Base-by-base conservation (phyloP, 2,888 invertebrate species). In the Zeuzera pyrina region DNA sequence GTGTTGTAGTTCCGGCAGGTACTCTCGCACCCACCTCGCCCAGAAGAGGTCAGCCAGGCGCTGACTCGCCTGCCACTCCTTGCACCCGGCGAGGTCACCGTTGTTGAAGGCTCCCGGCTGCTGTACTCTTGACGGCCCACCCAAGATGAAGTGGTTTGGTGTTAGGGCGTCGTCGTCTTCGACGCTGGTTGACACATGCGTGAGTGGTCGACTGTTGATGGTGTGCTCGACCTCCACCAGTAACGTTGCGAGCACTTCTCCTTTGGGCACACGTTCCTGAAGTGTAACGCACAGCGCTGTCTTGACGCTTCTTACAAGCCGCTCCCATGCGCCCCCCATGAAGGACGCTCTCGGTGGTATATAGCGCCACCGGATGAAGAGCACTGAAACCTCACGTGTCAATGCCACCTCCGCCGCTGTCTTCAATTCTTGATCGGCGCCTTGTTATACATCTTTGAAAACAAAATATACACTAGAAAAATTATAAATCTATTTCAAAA, bases 251-350 rank as follows among this genome's bases (percentile, higher is more conserved):
- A 29, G 29, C 5, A 12, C 21, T 10, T 29, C 29, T 3, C 21
- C 29, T 11, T 11, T 14, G 2, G 31, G 25, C 7, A 6, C 15
- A 10, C 19, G 31, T 12, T 26, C 15, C 3, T 26, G 15, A 6
- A 31, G 12, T 8, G 12, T 16, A 5, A 12, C 12, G 6, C 3
- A 2, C 6, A 31, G 11, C 6, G 31, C 31, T 4, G 16, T 16
- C 21, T 31, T 31, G 8, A 31, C 19, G 5, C 11, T 5, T 3
- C 26, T 15, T 3, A 31, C 26, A 2, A 31, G n/a, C 3, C 31
- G 25, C 12, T 31, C 31, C 31, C 31, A 31, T 3, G 26, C 19
- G 7, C 29, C 29, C 3, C 29, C 19, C 29, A 19, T 29, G 21
- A 12, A 19, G 2, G 28, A 15, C 6, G 28, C 28, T 15, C 14